These are phyloP conservation scores for Halcyon chelicuti DNA, from an alignment of 2,797 vertebrate genomes.

Conservation along the genomic window DNA sequence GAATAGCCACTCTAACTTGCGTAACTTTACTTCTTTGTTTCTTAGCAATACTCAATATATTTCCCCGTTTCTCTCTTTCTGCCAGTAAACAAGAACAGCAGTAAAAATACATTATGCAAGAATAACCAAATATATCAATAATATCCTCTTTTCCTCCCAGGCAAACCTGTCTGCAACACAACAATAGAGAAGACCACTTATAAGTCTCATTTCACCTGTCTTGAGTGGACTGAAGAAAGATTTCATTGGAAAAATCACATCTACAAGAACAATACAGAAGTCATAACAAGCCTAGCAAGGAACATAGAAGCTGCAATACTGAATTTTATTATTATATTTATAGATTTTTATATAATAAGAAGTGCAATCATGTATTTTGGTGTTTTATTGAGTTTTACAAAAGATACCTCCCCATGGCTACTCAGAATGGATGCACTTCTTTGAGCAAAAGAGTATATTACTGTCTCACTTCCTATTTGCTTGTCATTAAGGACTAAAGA, in stretches of 20 bases:
- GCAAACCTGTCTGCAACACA: not conserved
- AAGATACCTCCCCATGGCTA: not conserved
- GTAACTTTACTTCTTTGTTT: not conserved
- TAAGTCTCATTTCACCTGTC: not conserved
- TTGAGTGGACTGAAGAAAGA: not conserved
- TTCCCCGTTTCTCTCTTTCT: not conserved
- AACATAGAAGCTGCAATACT: not conserved
- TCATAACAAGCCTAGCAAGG: not conserved
- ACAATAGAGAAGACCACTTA: not conserved
- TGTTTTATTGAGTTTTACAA: not conserved
- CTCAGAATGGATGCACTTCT: not conserved
- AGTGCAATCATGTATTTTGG: not conserved
- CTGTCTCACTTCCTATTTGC: not conserved
- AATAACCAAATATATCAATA: not conserved
- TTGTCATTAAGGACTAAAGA: not conserved
- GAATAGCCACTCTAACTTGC: not conserved
- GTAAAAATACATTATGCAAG: not conserved
- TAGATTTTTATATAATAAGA: not conserved
- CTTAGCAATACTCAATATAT: not conserved
- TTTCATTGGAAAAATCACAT: conserved; percentile 13
- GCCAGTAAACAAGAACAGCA: not conserved
- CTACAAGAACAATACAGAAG: not conserved
- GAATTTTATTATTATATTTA: not conserved
- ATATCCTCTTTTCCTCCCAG: not conserved
- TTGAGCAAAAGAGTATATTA: not conserved